These are phyloP conservation scores for Sphaeridia pumilis DNA, from an alignment of 2,888 invertebrate genomes.

Conservation along the genomic window DNA sequence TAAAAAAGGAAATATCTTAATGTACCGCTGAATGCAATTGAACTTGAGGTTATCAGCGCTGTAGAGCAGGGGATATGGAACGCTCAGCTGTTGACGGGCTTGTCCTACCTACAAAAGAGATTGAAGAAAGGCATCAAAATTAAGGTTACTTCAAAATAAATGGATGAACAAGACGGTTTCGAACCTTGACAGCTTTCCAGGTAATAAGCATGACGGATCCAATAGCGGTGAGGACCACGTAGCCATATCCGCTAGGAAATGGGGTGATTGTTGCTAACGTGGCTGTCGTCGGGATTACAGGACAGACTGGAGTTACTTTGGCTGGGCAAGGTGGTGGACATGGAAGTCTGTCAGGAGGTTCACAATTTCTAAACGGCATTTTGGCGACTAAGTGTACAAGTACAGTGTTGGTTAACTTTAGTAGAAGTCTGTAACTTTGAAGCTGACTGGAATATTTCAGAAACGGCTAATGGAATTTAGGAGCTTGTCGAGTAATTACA, in stretches of 20 bases:
- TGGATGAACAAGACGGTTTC: background rate
- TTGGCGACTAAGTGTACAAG: too few relatives aligned
- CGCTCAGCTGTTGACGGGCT: constrained; percentile 39
- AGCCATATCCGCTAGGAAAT: constrained; percentile 40
- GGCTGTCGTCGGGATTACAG: too few relatives aligned
- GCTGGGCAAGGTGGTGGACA: too few relatives aligned
- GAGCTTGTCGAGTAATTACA: too few relatives aligned
- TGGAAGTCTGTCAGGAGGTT: too few relatives aligned
- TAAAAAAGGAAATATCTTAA: background rate
- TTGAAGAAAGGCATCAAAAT: background rate
- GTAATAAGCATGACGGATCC: constrained; percentile 39
- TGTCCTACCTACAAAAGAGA: constrained; percentile 36
- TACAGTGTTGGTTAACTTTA: too few relatives aligned
- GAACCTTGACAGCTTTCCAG: constrained; percentile 39
- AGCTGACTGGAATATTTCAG: too few relatives aligned
- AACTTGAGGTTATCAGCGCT: constrained; percentile 40
- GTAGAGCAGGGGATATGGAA: constrained; percentile 43
- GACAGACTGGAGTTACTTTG: too few relatives aligned
- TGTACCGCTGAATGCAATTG: constrained; percentile 42
- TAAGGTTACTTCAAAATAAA: background rate
- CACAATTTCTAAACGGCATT: too few relatives aligned
- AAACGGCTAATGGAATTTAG: too few relatives aligned
- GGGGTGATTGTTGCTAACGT: background rate
- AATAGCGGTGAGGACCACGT: constrained; percentile 39
- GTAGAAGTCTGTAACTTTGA: too few relatives aligned